A percentile compares a stretch with the other conserved stretches of the same genome.
phyloP scores from a whole-genome alignment of 1,140 invertebrate genomes.

The Drosophila bifasciata region DNA sequence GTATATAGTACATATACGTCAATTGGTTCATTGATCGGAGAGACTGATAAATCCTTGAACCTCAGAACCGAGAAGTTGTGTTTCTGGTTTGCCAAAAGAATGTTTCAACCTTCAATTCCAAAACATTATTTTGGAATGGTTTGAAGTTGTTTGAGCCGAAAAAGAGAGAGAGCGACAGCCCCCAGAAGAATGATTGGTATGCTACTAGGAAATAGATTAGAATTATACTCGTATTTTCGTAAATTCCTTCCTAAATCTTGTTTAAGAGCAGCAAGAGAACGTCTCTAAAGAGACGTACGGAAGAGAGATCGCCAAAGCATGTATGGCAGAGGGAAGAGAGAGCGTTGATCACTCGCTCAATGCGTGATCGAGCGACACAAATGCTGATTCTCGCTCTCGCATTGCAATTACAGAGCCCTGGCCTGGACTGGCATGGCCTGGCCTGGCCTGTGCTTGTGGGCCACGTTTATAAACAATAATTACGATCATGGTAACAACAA shows the following conservation, averaged over 20 bases:
- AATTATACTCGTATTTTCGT: slow-evolving; percentile 1
- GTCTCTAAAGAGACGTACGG: not conserved
- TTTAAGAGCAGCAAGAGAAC: slow-evolving; percentile 2
- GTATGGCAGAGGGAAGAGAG: slow-evolving; percentile 19
- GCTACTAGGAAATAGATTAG: slow-evolving; percentile 10
- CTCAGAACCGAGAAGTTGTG: slow-evolving; percentile 7
- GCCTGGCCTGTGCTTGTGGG: slow-evolving; percentile 24
- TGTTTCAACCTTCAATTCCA: slow-evolving; percentile 41
- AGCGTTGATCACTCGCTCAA: slow-evolving; percentile 20
- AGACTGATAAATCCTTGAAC: slow-evolving; percentile 38
- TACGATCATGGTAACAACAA: slow-evolving; percentile 47
- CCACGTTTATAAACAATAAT: slow-evolving; percentile 55
- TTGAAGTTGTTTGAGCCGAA: slow-evolving; percentile 30
- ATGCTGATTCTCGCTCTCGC: slow-evolving; percentile 6
- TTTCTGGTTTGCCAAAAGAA: slow-evolving; percentile 28
- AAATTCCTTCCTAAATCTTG: slow-evolving; percentile 10
- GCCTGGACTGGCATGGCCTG: too few relatives aligned
- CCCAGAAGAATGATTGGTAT: slow-evolving; percentile 6
- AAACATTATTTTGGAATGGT: slow-evolving; percentile 23
- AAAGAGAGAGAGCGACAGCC: slow-evolving; percentile 1
- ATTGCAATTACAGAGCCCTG: slow-evolving; percentile 15
- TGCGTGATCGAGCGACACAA: slow-evolving; percentile 34
- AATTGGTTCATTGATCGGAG: slow-evolving; percentile 45
- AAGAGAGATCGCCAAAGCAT: slow-evolving; percentile 1
- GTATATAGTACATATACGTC: slow-evolving; percentile 5